Conservation (phyloP, 2,797 vertebrate genomes). For the Carcharodon carcharias region DNA sequence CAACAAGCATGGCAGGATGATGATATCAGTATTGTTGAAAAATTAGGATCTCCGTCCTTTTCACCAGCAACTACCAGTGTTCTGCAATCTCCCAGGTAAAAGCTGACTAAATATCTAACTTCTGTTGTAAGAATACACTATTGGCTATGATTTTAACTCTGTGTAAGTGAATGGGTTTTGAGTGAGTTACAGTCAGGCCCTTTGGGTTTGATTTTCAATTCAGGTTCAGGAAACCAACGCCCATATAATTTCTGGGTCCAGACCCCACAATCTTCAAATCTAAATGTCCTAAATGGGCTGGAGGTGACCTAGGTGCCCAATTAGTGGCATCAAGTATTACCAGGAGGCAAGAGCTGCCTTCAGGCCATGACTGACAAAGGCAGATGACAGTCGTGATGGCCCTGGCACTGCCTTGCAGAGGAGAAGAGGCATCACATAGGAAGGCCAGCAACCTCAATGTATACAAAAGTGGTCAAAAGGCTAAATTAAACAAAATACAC, state of each 20-base stretch:
- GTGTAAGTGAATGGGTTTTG: background rate
- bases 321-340: no score
- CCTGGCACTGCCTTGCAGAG: no score
- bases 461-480: no score
- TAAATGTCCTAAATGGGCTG: no score
- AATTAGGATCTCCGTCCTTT: background rate
- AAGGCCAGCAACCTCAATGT: no score
- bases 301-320: no score
- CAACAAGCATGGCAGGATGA: conserved; percentile 60
- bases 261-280: background rate
- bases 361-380: no score
- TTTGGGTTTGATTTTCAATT: background rate
- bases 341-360: no score
- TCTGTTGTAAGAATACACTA: background rate
- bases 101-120: background rate
- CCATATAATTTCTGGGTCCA: background rate
- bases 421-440: no score
- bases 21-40: conserved; percentile 42
- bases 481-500: no score
- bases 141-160: background rate
- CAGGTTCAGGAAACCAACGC: background rate
- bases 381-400: no score
- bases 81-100: conserved; percentile 7
- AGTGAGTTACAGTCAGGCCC: background rate
- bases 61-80: background rate